These are phyloP conservation scores for Rhinoraja longicauda DNA, from an alignment of 2,797 vertebrate genomes.

Conservation along the genomic window DNA sequence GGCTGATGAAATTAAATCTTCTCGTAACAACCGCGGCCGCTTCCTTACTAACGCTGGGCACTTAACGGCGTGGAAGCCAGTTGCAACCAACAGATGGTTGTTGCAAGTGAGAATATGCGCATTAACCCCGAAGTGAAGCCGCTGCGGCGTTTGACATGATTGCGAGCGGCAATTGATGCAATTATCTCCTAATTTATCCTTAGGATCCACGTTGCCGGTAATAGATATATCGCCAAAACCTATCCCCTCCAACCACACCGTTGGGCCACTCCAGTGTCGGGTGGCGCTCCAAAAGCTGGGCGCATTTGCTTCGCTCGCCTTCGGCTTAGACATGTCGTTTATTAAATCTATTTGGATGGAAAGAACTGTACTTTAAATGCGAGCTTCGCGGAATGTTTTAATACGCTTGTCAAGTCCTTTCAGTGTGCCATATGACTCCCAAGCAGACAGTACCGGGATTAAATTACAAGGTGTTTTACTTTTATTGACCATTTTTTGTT, in stretches of 20 bases:
- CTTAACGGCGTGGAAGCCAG: too few relatives aligned
- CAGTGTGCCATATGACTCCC: not conserved
- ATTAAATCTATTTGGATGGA: not conserved
- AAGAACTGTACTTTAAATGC: not conserved
- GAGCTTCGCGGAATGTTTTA: not conserved
- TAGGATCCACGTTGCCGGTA: not conserved
- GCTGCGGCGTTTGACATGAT: not conserved
- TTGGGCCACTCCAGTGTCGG: not conserved
- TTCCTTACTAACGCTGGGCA: too few relatives aligned
- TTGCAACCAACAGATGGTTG: not conserved
- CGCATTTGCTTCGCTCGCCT: not conserved
- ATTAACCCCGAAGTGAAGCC: not conserved
- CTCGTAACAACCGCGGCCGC: not conserved
- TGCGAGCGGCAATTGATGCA: not conserved
- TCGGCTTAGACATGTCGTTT: not conserved
- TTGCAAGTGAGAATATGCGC: not conserved
- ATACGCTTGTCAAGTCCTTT: not conserved
- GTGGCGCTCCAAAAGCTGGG: too few relatives aligned
- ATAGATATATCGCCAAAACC: conserved; percentile 11
- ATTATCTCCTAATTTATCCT: not conserved
- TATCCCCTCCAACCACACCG: conserved; percentile 22
- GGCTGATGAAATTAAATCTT: too few relatives aligned
- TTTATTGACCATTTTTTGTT: too few relatives aligned
- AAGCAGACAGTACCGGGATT: not conserved
- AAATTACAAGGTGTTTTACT: not conserved